Base-by-base conservation (phyloP, 1,140 invertebrate species). In the Papilio aristodemus region DNA sequence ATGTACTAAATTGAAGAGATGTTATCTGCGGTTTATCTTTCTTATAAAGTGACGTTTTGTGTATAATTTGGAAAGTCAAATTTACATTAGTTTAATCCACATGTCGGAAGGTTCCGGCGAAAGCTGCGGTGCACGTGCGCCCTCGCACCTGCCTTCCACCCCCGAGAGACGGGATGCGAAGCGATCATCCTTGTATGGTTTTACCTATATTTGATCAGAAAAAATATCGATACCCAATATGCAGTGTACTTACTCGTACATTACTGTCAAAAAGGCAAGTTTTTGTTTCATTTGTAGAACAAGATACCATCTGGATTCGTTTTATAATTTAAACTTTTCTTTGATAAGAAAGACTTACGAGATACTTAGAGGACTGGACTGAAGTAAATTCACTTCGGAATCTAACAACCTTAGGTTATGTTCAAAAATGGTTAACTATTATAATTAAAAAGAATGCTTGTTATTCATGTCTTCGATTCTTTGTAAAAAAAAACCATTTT, bases 41-140 rank as follows among this genome's bases (percentile, higher is more conserved):
- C 19, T 62, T 32, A 38, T 36, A 62, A 14, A 13, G 9, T 38
- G 32, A 62, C 59, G 59, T 50, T 4, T 7, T 7, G 43, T 36
- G 32, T 68, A 38, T 68, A 58, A 38, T 54, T 69, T 62, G 39
- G 43, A 59, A 54, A 46, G 27, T 67, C 37, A 74, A 74, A 68
- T 67, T 68, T 46, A 71, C 68, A 68, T 70, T 63, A 67, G 60
- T 71, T 76, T 81, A 79, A 81, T 81, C 75, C 75, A 77, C 70
- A 77, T 74, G 59, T 41, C 36, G 54, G 46, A 37, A 32, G 19
- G 70, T 72, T 76, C 71, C 50, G 73, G 67, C 68, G 66, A 79
- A 80, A 84, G 81, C 83, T 85, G 82, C 74, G 74, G 9, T 76
- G 82, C 87, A 88, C 87, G 87, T 88, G 87, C 83, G 85, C 75